Base-by-base conservation (phyloP, 2,113 vertebrate genomes). In the Chlorocebus sabaeus region DNA sequence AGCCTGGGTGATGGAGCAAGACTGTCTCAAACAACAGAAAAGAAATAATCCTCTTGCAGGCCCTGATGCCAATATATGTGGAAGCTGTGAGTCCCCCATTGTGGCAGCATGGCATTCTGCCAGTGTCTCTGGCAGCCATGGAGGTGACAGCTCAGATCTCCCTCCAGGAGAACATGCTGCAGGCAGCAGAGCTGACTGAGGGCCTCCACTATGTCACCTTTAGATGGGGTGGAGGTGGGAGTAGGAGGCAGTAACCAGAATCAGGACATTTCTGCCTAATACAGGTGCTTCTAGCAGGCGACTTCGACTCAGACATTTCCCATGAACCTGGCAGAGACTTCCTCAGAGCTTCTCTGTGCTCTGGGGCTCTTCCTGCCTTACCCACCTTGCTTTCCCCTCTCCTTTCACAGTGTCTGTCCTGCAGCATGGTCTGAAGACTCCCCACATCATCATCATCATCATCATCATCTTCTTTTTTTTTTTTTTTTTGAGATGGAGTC, bases 301-400 rank as follows among this genome's bases (percentile, higher is more conserved):
- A 4, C 32, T 8, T 45, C 45, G 5, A 16, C 5, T 25, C 4
- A 52, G 40, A 13, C 11, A 1, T 3, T 17, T 22, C 5, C 22
- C 14, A 11, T 6, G 1, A 4, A 17, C 59, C 40, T 52, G 50
- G 38, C 38, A 18, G 52, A 67, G 73, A 52, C 22, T 20, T 55
- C 61, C 5, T 64, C 40, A 27, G n/a, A 25, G 32, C 40, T n/a
- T 5, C 59, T 52, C 25, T 8, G 43, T 30, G 45, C 40, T 78
- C 88, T 48, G 32, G 50, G 73, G 38, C 20, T 38, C 40, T 38
- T 20, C 38, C 57, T 25, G 23, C 43, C 43, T 25, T 12, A 5
- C 20, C 5, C 17, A 30, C 38, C 25, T 75, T 75, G 48, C 48
- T 61, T 81, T 3, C 14, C 13, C 22, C 13, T 83, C 3, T 55